These are phyloP conservation scores for Trissolcus basalis DNA, from an alignment of 1,140 invertebrate genomes.

Conservation along the genomic window DNA sequence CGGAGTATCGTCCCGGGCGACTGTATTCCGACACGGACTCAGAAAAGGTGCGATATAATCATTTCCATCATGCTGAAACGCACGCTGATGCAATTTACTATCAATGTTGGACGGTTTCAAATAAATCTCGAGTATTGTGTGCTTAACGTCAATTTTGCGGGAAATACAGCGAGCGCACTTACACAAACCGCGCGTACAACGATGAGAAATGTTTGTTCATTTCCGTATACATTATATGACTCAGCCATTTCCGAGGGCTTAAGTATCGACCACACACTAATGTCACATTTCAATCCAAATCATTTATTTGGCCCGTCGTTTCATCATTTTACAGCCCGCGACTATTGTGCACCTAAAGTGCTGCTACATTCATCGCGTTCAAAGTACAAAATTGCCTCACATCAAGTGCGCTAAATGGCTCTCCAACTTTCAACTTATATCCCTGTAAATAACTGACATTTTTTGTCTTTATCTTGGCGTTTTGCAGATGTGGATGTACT, in stretches of 20 bases:
- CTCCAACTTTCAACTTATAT: too few relatives aligned
- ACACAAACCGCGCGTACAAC: slow-evolving; percentile 5
- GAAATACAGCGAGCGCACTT: slow-evolving; percentile 28
- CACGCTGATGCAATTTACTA: background rate
- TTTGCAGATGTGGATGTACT: slow-evolving; percentile 80
- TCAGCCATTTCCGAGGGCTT: slow-evolving; percentile 43
- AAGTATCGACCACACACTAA: slow-evolving; percentile 24
- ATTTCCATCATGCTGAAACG: too few relatives aligned
- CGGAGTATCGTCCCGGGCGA: slow-evolving; percentile 77
- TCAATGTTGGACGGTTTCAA: background rate
- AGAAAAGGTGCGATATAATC: slow-evolving; percentile 74
- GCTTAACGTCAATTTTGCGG: slow-evolving; percentile 23
- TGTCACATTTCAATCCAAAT: slow-evolving; percentile 19
- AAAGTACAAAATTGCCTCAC: too few relatives aligned
- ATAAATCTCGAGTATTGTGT: background rate
- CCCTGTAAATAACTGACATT: background rate
- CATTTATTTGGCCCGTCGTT: slow-evolving; percentile 17
- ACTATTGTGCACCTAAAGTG: too few relatives aligned
- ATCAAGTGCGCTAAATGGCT: too few relatives aligned
- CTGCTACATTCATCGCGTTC: too few relatives aligned
- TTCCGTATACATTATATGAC: slow-evolving; percentile 30
- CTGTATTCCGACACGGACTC: slow-evolving; percentile 78
- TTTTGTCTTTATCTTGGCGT: background rate
- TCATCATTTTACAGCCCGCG: too few relatives aligned
- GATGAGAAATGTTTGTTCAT: slow-evolving; percentile 49